Evolutionary conservation across 2,888 invertebrate genomes (phyloP).

Genomic region (Drosophila melanosoma): DNA sequence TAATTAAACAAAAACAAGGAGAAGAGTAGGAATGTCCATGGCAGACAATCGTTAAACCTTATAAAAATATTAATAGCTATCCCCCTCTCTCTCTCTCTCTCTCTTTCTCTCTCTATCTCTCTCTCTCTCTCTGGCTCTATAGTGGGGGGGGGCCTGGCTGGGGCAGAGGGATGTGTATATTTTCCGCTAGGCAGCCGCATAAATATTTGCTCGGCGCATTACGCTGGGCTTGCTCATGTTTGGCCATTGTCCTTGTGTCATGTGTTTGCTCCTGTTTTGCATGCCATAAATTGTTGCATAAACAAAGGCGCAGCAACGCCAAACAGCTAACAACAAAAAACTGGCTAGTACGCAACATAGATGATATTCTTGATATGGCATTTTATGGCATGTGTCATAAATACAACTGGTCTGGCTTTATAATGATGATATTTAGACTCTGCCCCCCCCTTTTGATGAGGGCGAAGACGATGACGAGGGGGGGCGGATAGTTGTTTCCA

Average conservation of each 20-base stretch:
- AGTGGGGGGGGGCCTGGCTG: background rate
- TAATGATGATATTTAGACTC: constrained; percentile 62
- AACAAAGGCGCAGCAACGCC: constrained; percentile 65
- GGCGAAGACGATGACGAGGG: constrained; percentile 12
- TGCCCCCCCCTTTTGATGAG: constrained; percentile 21
- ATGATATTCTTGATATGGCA: constrained; percentile 50
- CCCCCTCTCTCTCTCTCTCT: constrained; percentile 1
- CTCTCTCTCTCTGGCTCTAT: background rate
- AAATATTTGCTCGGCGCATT: constrained; percentile 72
- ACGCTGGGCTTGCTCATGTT: constrained; percentile 49
- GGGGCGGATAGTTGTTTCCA: constrained; percentile 51
- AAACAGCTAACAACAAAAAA: background rate
- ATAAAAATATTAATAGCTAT: constrained; percentile 70
- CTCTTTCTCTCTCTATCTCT: background rate
- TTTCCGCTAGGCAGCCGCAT: constrained; percentile 47
- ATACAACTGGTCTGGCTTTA: constrained; percentile 44
- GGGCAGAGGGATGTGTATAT: constrained; percentile 14
- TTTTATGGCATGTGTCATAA: constrained; percentile 62
- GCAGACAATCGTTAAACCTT: constrained; percentile 56
- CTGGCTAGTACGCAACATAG: constrained; percentile 35
- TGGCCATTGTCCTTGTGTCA: constrained; percentile 60
- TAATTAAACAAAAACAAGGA: constrained; percentile 66
- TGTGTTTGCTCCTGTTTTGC: constrained; percentile 70
- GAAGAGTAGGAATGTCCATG: constrained; percentile 12
- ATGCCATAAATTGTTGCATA: constrained; percentile 77